Evolutionary conservation across 2,797 vertebrate species (phyloP), one percentile per base, ranked within the genome.

Genomic region (Channa striata): DNA sequence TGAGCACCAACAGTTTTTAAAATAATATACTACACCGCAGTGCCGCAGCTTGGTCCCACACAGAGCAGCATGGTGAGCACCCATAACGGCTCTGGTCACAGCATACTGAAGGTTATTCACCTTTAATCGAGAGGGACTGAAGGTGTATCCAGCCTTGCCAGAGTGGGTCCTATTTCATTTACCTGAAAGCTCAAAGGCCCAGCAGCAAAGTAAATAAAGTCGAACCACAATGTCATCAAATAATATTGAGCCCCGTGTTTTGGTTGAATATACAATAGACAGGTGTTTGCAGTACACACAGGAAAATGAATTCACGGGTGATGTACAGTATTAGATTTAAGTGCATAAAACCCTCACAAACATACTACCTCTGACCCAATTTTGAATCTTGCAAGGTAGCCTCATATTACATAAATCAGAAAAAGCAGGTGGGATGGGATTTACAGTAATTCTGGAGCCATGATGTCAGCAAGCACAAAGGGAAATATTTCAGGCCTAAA

Each of bases 231-330:
- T 19, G 68, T 42, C 60, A 61, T 68, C 56, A 59, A 74, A 80
- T 71, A 74, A 80, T 71, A 74, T 82, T 74, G 25, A 66, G 19
- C 3, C 42, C 11, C 14, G 33, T 78, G 62, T 81, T 85, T 76
- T 59, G 51, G 66, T 8, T 76, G 17, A 64, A 74, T 65, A 80
- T 80, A 85, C 57, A 67, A 59, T 19, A 52, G 4, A 48, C 68
- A 78, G 59, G 60, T 79, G 84, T 86, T 83, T 80, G 54, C 57
- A 64, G 64, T 78, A 46, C 42, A 84, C 68, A 78, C 69, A 77
- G 52, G 25, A 53, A 47, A 63, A n/a, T 4, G 13, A 43, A 64
- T 68, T 67, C 63, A 70, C 51, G 34, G 20, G 14, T 23, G 11
- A 33, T 47, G 34, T 33, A 39, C 1, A 75, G 34, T n/a, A 2